Evolutionary conservation across 2,888 invertebrate species (phyloP), one percentile per base, ranked within the genome.

Genomic region (Nephrocerus scutellatus): DNA sequence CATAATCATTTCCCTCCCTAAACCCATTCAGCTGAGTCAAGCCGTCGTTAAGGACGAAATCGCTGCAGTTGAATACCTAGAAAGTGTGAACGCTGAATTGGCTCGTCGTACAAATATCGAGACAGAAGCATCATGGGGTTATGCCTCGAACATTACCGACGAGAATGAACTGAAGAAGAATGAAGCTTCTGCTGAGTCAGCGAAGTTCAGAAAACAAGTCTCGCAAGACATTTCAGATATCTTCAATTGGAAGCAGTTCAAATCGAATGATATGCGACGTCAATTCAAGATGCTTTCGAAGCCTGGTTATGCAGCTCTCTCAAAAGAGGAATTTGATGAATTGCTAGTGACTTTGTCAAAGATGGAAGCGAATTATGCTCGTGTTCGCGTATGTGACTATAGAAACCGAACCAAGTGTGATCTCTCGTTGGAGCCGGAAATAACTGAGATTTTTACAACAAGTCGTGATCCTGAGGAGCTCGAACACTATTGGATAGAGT

Each of bases 401-500:
- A 72, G 74, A 24, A 70, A 81, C 47, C 52, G 59, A 0, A 61
- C 57, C 0, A 78, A 77, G 49, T 84, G 84, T 51, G 75, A 80
- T 53, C 60, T 84, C 12, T 59, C 74, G 13, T 67, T 84, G 28
- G 83, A 84, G 60, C 84, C 84, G 50, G 46, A 48, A 8, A 48
- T 51, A 23, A 47, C 76, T 0, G 74, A 77, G 41, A 71, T 79
- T n/a, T 67, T 85, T 49, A 64, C 74, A 1, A 73, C 67, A 18
- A 82, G 82, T 34, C 72, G 78, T 37, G 74, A 88, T 55, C 79
- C 83, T 3, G 78, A 84, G 3, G 82, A 84, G 56, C 62, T 89
- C 48, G 75, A 79, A 53, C 75, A 84, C 54, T 69, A 76, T 2
- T 89, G 88, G 88, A 61, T 75, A n/a, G 76, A 80, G 51, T 89